Percentiles rank a stretch among this genome's conserved stretches.
Evolutionary conservation across 2,797 vertebrate genomes (phyloP).

Genomic region (Benthosema pterotum): DNA sequence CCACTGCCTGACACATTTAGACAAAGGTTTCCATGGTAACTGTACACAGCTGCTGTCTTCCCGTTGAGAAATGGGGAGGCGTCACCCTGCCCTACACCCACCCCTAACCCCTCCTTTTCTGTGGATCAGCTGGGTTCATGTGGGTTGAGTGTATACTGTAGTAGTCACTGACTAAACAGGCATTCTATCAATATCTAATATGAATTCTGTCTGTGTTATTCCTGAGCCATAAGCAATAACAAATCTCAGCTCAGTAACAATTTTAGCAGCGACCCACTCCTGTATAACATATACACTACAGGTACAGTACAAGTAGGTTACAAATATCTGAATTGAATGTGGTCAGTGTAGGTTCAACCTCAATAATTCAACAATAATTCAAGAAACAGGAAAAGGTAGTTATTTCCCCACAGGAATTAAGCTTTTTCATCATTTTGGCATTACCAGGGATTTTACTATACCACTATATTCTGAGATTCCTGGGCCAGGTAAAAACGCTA

Average conservation of each 20-base stretch:
- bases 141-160: constrained; percentile 35
- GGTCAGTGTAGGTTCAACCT: not conserved
- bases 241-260: constrained; percentile 43
- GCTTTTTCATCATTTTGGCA: too few relatives aligned
- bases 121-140: constrained; percentile 48
- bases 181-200: constrained; percentile 30
- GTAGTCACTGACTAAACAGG: constrained; percentile 37
- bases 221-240: constrained; percentile 30
- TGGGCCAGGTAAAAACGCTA: too few relatives aligned
- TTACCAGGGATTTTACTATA: too few relatives aligned
- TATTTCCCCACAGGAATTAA: too few relatives aligned
- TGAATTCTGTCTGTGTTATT: constrained; percentile 41
- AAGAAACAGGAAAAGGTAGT: too few relatives aligned
- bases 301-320: too few relatives aligned
- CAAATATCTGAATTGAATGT: not conserved
- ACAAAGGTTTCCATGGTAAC: constrained; percentile 83
- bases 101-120: constrained; percentile 18
- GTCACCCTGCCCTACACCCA: constrained; percentile 19
- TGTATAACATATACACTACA: too few relatives aligned
- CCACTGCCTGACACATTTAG: constrained; percentile 27
- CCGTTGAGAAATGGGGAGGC: constrained; percentile 1
- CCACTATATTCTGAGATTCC: too few relatives aligned
- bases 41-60: constrained; percentile 67
- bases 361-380: too few relatives aligned
- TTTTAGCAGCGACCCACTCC: constrained; percentile 17